Base-by-base conservation (phyloP, 2,797 vertebrate genomes). In the Calcarius lapponicus region DNA sequence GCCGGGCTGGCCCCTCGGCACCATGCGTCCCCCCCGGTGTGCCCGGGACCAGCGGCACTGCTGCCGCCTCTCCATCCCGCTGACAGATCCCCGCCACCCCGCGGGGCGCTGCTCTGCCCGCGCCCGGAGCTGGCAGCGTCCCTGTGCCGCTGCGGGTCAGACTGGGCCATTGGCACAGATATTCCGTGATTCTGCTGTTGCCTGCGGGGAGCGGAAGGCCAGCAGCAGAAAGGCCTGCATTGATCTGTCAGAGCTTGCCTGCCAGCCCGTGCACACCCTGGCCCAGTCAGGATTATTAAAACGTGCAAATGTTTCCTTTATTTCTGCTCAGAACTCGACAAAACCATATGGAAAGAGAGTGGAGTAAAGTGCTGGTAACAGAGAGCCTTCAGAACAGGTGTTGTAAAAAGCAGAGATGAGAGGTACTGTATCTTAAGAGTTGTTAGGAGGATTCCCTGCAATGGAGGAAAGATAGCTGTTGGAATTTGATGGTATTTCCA, bases 61-160 rank as follows among this genome's bases (percentile, higher is more conserved):
- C 21, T 18, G 24, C 0, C 43, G 0, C 3, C 12, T 11, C 15
- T 18, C 17, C 2, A 1, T 24, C 13, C 10, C 38, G 10, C n/a
- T 19, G 38, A 6, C 48, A 13, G 78, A 13, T 3, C 57, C 2
- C 32, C 8, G 38, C 38, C 28, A 14, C 34, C 20, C 36, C 29
- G 31, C 32, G 20, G 34, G 26, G 18, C 22, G 71, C 64, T 20
- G 62, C 50, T 36, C 25, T 32, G 28, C 18, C 36, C 4, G 17
- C 40, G 53, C 2, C 9, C 4, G 32, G 40, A 24, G 8, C 60
- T 31, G 17, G 61, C 92, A 53, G 57, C 17, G 0, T 17, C 9
- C 22, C 50, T 2, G 6, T 48, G 66, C 73, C 66, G 2, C 78
- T 83, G 81, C 50, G 16, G 50, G 32, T 56, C 74, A 2, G 6